Evolutionary conservation across 2,113 vertebrate species (phyloP).

Genomic region (Alces alces): DNA sequence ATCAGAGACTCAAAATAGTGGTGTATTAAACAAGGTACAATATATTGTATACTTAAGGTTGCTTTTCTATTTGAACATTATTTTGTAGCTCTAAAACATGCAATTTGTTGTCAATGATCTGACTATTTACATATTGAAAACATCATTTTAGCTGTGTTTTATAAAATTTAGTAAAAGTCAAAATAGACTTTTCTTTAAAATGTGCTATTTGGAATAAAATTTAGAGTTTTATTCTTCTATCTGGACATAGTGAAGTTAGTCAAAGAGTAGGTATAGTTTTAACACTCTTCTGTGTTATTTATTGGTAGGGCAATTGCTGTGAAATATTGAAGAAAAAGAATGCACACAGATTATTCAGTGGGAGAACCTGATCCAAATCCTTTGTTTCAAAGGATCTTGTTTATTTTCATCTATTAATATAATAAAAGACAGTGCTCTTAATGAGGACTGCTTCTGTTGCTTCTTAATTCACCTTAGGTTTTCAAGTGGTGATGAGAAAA

Average conservation of each 20-base stretch:
- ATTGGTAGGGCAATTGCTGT: neutral
- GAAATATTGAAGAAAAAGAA: neutral
- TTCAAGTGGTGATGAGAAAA: neutral
- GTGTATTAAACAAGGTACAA: neutral
- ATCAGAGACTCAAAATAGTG: neutral
- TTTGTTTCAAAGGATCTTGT: neutral
- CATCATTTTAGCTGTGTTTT: neutral
- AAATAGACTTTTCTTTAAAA: neutral
- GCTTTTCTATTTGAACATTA: neutral
- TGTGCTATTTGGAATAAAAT: neutral
- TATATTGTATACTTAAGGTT: neutral
- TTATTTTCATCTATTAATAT: neutral
- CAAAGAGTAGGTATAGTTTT: neutral
- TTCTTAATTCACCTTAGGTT: slow-evolving; percentile 70
- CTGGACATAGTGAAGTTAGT: neutral
- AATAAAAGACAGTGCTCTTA: neutral
- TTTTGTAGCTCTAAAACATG: neutral
- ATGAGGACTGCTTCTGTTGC: neutral
- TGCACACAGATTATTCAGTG: neutral
- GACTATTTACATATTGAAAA: neutral
- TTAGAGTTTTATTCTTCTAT: neutral
- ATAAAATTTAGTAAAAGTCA: neutral
- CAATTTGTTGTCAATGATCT: neutral
- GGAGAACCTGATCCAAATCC: neutral
- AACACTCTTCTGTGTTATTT: neutral